Base-by-base conservation (phyloP, 37 sponge, comb jelly and placozoan genomes). In the Agelas oroides region DNA sequence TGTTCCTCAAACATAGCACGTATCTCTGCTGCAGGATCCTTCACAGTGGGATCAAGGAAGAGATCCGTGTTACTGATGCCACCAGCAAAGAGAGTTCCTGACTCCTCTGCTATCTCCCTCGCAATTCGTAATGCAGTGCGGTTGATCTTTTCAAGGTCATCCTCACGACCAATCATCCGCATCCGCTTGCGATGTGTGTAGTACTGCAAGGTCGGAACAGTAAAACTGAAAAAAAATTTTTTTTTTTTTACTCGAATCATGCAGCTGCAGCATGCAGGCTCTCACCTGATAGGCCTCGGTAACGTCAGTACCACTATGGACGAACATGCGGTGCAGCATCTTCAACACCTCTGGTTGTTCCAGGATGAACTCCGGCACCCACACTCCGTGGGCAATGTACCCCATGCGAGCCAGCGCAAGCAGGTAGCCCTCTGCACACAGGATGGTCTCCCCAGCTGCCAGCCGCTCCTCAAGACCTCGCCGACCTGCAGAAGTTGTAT, bases 391-490 rank as follows among this genome's bases (percentile, higher is more conserved):
- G 28, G 80, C 57, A 20, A 90, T 54, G 77, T 85, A 90, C 16
- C 91, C 91, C 59, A 53, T 58, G 5, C 91, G 76, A 57, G 62
- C 37, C 14, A 90, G 60, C 18, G 86, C 80, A 0, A 84, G 60
- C 60, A 90, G 76, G 37, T 90, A 90, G 25, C 90, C 90, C 59
- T 90, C 90, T 18, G 90, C 90, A 76, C 84, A 84, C n/a, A 90
- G 71, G 38, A 84, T 53, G 36, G 30, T 62, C 70, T 90, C 85
- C 6, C 85, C 85, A 46, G 75, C 75, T 35, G 40, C 73, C 38
- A 90, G 46, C 75, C 90, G 32, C 39, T 75, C 84, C 34, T 65
- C 33, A 17, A 84, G 76, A 41, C 84, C 67, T 61, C 46, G 46
- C 46, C 46, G 46, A n/a, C n/a, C n/a, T n/a, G n/a, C n/a, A n/a